Base-by-base conservation (phyloP, 2,888 invertebrate genomes). In the Nomada fucata region DNA sequence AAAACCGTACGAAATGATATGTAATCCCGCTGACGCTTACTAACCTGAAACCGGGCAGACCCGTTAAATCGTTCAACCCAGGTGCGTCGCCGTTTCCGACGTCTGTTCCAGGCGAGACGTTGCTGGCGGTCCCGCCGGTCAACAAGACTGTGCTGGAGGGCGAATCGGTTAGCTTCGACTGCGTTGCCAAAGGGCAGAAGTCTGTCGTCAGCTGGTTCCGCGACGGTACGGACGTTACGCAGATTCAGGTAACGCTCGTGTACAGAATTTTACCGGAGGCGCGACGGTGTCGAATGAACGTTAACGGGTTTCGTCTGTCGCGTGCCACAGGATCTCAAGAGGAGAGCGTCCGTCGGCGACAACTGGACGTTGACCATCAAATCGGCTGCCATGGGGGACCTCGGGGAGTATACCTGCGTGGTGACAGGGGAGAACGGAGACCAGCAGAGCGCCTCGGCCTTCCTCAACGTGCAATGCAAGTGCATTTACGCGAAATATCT, bases 381-480 rank as follows among this genome's bases (percentile, higher is more conserved):
- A 78, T 95, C 96, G 59, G 96, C 98, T 23, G 95, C 96, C 89
- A 97, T 97, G 95, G 95, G 96, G 77, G 98, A 99, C 94, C 95
- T 96, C 88, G 98, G 98, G 79, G 96, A 97, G 94, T 98, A 97
- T 94, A 96, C 96, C 91, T 99, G 98, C 94, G 96, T 96, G 91
- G 97, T 98, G 84, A 96, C 95, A 74, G 97, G 96, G 90, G 95
- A 95, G 69, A 95, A 96, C 83, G 97, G 96, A 18, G 96, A 96
- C 89, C 95, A 95, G 82, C 98, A 98, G 94, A 96, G 96, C 82
- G 97, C 98, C 69, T 95, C 96, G 85, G 98, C 98, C 79, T 98
- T 96, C 94, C 96, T 99, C 87, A 97, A 98, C 93, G 98, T 99
- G 83, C 98, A 98, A 94, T 98, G 98, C 98, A 94, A 96, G 97